phyloP scores from a whole-genome alignment of 2,888 invertebrate genomes.

The Leptogaster cylindrica region DNA sequence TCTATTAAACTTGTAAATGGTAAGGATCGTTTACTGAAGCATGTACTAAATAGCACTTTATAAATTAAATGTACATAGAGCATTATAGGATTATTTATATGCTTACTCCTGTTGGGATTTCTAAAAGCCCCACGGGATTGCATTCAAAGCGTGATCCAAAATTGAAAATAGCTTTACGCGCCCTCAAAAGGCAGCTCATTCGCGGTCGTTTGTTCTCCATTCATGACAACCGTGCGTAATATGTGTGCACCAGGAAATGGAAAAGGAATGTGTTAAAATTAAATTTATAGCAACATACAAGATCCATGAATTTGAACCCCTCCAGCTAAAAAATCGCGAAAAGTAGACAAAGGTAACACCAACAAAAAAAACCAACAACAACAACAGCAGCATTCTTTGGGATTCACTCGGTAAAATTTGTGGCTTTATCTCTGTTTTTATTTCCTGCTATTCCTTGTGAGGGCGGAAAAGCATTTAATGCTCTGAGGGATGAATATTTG shows the following conservation, averaged over 20 bases:
- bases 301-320: conserved; percentile 24
- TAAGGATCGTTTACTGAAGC: neutral
- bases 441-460: conserved; percentile 24
- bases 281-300: conserved; percentile 34
- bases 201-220: neutral
- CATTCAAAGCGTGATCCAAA: conserved; percentile 27
- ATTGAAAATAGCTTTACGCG: conserved; percentile 37
- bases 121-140: conserved; percentile 34
- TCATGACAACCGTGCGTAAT: neutral
- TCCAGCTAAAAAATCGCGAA: conserved; percentile 35
- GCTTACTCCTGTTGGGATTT: conserved; percentile 25
- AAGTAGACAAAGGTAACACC: conserved; percentile 11
- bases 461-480: conserved; percentile 57
- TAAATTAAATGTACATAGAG: neutral
- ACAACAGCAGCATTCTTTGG: too few relatives aligned
- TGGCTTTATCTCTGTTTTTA: conserved; percentile 38
- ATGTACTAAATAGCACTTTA: conserved; percentile 17
- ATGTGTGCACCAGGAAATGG: conserved; percentile 28
- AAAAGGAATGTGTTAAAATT: conserved; percentile 35
- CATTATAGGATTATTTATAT: conserved; percentile 36
- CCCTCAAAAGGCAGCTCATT: conserved; percentile 27
- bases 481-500: conserved; percentile 63
- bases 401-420: conserved; percentile 22
- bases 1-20: conserved; percentile 8
- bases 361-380: neutral